Evolutionary conservation across 2,797 vertebrate species (phyloP), one percentile per base, ranked within the genome.

Genomic region (Pantherophis vulpinus): DNA sequence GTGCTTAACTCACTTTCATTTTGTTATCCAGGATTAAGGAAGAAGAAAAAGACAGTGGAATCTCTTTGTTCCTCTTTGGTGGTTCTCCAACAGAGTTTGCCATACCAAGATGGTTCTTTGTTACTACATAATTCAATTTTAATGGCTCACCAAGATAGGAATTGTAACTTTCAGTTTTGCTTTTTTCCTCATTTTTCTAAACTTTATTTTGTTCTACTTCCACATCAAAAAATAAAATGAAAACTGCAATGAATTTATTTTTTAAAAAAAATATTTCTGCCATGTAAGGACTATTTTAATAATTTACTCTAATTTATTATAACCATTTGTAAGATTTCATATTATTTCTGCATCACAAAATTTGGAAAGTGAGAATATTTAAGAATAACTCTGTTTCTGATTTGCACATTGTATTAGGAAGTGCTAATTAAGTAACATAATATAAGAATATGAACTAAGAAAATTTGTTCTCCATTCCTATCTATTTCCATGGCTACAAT

Each of bases 1-100:
- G 95, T 95, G 86, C 93, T 60, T n/a, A 2, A 11, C 79, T 94
- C 91, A 66, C 92, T 91, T 91, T 93, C n/a, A 74, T 66, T 54
- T 93, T 92, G 88, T 59, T 3, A 58, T 74, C 79, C n/a, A 93
- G 93, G 12, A 12, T 90, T 59, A 91, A 90, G 29, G n/a, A 92
- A 93, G 12, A 54, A 92, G 60, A 32, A 0, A 0, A 51, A 83
- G 18, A 56, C 87, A 92, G 54, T 94, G 59, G 42, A 94, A 89
- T 94, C 29, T 12, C 10, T 90, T 93, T 93, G 32, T 91, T 94
- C 93, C 20, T 7, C 5, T 25, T 61, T 83, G 74, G 37, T 47
- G 10, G 37, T 47, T 83, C 37, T 83, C 37, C 74, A 83, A 47
- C 20, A 83, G 37, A 83, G 37, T 83, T 63, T 55, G 18, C 51